These are phyloP conservation scores for Schrankia costaestrigalis DNA, from an alignment of 2,888 invertebrate genomes.

Conservation along the genomic window DNA sequence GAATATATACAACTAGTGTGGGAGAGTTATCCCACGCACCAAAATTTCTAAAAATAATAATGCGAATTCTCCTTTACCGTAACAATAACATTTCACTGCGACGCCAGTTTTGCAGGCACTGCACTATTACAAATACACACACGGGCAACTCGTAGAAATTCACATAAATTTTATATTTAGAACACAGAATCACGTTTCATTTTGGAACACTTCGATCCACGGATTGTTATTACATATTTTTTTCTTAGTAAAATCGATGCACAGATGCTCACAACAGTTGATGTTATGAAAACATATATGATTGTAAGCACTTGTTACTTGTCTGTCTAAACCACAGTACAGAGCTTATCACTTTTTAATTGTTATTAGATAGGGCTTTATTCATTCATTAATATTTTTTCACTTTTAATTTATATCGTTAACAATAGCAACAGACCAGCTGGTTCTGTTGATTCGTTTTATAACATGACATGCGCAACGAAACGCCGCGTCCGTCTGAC, in stretches of 20 bases:
- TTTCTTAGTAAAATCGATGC: constrained; percentile 31
- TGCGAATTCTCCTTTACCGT: constrained; percentile 12
- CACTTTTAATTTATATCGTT: constrained; percentile 21
- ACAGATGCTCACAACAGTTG: constrained; percentile 11
- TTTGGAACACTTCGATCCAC: constrained; percentile 20
- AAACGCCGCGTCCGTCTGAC: constrained; percentile 14
- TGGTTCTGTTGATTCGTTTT: background rate
- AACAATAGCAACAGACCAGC: constrained; percentile 8
- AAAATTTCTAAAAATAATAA: constrained; percentile 21
- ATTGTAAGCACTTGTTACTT: constrained; percentile 4
- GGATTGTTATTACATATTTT: constrained; percentile 8
- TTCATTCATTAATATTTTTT: constrained; percentile 15
- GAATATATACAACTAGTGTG: constrained; percentile 16
- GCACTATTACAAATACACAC: background rate
- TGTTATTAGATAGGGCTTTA: constrained; percentile 7
- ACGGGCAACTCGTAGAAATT: too few species aligned
- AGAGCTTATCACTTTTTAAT: too few species aligned
- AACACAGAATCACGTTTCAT: constrained; percentile 15
- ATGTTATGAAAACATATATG: constrained; percentile 16
- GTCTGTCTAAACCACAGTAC: too few species aligned
- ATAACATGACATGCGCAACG: constrained; percentile 7
- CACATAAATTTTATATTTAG: background rate
- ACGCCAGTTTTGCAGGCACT: constrained; percentile 3
- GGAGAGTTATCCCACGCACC: constrained; percentile 19
- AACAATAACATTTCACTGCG: constrained; percentile 11